Conservation (phyloP, 1,140 invertebrate species). For the Meloidogyne floridensis region DNA sequence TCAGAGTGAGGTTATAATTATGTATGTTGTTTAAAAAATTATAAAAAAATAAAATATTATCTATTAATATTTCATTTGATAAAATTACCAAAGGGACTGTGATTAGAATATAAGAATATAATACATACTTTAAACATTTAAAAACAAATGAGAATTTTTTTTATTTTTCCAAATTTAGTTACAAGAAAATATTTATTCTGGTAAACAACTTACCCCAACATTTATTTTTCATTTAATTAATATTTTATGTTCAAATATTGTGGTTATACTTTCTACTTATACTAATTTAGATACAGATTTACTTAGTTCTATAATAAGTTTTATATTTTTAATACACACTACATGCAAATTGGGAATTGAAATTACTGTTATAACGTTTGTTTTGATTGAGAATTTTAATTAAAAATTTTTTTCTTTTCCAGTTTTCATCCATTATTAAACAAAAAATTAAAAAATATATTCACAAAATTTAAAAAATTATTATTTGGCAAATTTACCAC, state of each 20-base stretch:
- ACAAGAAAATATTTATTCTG: conserved; percentile 6
- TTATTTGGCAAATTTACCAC: background rate
- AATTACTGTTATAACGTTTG: conserved; percentile 7
- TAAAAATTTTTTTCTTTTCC: background rate
- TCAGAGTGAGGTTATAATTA: too few species aligned
- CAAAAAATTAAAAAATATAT: background rate
- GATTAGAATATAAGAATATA: too few species aligned
- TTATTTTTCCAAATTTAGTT: background rate
- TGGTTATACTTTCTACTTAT: background rate
- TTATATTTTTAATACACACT: background rate
- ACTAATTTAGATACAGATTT: background rate
- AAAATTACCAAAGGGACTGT: too few species aligned
- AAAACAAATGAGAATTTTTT: background rate
- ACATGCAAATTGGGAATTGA: conserved; percentile 7
- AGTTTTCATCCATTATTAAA: conserved; percentile 1
- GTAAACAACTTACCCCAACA: background rate
- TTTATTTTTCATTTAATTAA: conserved; percentile 15
- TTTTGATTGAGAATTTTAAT: background rate
- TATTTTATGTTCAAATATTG: conserved; percentile 12
- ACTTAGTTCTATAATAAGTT: background rate
- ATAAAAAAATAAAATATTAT: too few species aligned
- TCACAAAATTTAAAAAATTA: background rate
- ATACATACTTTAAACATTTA: too few species aligned
- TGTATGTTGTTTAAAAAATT: too few species aligned
- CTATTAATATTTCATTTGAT: too few species aligned